Evolutionary conservation across 2,113 vertebrate species (phyloP), one percentile per base, ranked within the genome.

Genomic region (Empidonax traillii): DNA sequence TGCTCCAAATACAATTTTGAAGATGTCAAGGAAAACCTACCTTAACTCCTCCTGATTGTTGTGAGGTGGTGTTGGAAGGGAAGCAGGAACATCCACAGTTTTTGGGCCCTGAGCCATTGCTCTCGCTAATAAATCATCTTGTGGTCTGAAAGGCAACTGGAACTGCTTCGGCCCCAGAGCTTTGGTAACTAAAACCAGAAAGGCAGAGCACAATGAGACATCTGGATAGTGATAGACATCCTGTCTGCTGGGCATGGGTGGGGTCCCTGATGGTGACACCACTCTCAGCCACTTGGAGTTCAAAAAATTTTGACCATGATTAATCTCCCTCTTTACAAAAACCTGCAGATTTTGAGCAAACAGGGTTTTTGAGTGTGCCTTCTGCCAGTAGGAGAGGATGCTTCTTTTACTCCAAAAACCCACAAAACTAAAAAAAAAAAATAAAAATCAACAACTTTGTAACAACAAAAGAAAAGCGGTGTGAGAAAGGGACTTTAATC

Each of bases 11-110:
- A 39, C 1, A 1, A 17, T 41, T 49, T 2, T 46, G 35, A 44
- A 83, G 65, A 31, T 8, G 23, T 18, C 23, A 31, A 15, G n/a
- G n/a, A 67, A 62, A 78, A 52, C 92, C 51, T 90, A 99, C 99
- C 99, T 98, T 78, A 99, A 92, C 80, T 99, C 99, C 91, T 99
- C 99, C 94, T 99, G 99, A 91, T 99, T 99, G 97, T 99, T 99
- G 95, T 99, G 99, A 27, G 99, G 99, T 4, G 99, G 99, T 8
- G 99, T 99, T 18, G 99, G 99, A 47, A 99, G 98, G 0, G 99
- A 99, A 76, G 99, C 99, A 6, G 99, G 99, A 65, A 99, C 99
- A 47, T 99, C 99, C 17, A 99, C 99, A 0, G 98, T 98, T 97
- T 98, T 99, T 10, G 99, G 98, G 90, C 98, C 97, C 62, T 98